phyloP scores from a whole-genome alignment of 2,888 invertebrate genomes.

The Pheosia tremula region DNA sequence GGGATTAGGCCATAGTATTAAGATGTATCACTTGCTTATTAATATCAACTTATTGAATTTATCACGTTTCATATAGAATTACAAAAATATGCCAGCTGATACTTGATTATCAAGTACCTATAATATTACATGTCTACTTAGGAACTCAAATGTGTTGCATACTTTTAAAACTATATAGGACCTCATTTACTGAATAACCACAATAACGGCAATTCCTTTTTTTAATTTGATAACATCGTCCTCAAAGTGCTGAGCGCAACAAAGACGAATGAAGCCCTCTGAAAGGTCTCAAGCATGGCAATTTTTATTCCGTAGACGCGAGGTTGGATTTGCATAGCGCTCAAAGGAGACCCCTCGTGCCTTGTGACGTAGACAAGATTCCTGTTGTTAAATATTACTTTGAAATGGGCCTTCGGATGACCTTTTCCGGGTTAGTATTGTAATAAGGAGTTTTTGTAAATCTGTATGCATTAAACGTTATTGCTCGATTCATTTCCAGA shows the following conservation, averaged over 20 bases:
- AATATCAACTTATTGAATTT: too few species aligned
- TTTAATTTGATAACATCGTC: neutral
- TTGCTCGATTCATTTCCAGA: too few species aligned
- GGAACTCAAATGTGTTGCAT: too few species aligned
- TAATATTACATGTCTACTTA: too few species aligned
- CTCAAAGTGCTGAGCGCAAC: neutral
- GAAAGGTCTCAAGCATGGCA: neutral
- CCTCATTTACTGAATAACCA: neutral
- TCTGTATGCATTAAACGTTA: neutral
- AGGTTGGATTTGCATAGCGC: conserved; percentile 3
- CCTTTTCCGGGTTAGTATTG: neutral
- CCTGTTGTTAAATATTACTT: conserved; percentile 5
- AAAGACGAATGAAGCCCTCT: neutral
- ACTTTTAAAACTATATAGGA: too few species aligned
- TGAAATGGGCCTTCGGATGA: neutral
- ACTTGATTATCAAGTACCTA: too few species aligned
- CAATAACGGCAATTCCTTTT: neutral
- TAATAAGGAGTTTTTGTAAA: neutral
- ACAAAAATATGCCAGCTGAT: too few species aligned
- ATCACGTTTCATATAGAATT: too few species aligned
- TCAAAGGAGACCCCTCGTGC: neutral
- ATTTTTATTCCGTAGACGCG: conserved; percentile 3
- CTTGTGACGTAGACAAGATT: conserved; percentile 1
- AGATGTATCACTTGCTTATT: too few species aligned
- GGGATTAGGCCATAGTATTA: too few species aligned